Base-by-base conservation (phyloP, 2,113 vertebrate species). In the Bettongia penicillata region DNA sequence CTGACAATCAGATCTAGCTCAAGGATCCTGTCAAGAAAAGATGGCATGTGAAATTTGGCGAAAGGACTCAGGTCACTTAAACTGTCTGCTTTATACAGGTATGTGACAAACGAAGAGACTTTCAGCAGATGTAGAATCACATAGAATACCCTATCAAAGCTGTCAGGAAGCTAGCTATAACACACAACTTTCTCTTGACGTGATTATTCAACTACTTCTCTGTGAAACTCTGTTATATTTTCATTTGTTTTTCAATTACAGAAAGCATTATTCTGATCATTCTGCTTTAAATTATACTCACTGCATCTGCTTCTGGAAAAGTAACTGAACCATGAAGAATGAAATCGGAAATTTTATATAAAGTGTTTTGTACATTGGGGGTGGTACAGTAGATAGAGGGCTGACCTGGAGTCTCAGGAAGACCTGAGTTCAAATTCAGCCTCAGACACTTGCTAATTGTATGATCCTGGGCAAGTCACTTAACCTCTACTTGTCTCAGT, bases 1-100 rank as follows among this genome's bases (percentile, higher is more conserved):
- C 99, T 98, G 55, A 99, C 99, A 96, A 99, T 99, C 61, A 99
- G 98, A 98, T 99, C 99, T 25, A 99, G 97, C 96, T 99, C 99
- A 96, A 99, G 98, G 93, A 99, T 99, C 98, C 99, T 99, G 98
- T 90, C 95, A 97, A 97, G 96, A 96, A 93, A 95, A 93, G 61
- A 26, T 4, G 1, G 0, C 23, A 93, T 48, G 37, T 31, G 16
- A 96, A 92, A 28, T 31, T 49, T 84, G 19, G 68, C 5, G 22
- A 84, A 84, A 43, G 61, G 14, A 37, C 61, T 5, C 61, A 77
- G 37, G 61, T 77, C 61, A 77, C 5, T 16, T 77, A n/a, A 77
- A 77, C 61, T 77, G 61, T 19, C 61, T 77, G 61, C n/a, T 77
- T 77, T n/a, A 19, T n/a, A n/a, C n/a, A 84, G n/a, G 68, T 84